Conservation (phyloP, 2,113 vertebrate genomes). For the Labeo rohita region DNA sequence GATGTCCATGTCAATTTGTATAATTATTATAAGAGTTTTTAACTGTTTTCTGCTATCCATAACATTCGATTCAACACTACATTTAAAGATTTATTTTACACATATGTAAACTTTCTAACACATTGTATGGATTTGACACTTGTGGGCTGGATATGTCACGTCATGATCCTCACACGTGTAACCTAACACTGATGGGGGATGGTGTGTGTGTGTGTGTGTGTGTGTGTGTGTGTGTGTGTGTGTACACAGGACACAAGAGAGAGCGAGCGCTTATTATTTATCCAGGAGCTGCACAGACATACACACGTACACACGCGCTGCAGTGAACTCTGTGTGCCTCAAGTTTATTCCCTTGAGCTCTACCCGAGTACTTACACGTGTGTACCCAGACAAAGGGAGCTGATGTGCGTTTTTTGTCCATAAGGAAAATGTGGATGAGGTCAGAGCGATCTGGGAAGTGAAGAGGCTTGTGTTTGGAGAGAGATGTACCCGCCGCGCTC, state of each 20-base stretch:
- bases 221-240: background rate
- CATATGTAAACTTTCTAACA: background rate
- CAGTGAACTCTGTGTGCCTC: background rate
- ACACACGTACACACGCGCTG: background rate
- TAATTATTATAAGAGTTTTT: background rate
- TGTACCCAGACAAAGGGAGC: background rate
- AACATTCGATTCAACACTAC: background rate
- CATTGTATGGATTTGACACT: background rate
- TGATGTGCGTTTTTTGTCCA: background rate
- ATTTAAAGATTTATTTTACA: background rate
- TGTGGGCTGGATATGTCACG: background rate
- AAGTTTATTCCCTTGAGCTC: background rate
- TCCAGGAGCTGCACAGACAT: background rate
- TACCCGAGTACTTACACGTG: background rate
- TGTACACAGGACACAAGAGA: background rate
- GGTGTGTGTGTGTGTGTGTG: background rate
- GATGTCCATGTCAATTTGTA: background rate
- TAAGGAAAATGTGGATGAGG: background rate
- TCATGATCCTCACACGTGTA: conserved; percentile 22
- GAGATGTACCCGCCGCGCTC: background rate
- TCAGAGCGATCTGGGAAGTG: conserved; percentile 10
- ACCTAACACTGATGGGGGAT: conserved; percentile 14
- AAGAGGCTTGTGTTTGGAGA: conserved; percentile 12
- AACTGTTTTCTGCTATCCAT: background rate
- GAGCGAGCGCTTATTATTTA: background rate